Evolutionary conservation across 2,888 invertebrate species (phyloP).

Genomic region (Cremastinae sp.): DNA sequence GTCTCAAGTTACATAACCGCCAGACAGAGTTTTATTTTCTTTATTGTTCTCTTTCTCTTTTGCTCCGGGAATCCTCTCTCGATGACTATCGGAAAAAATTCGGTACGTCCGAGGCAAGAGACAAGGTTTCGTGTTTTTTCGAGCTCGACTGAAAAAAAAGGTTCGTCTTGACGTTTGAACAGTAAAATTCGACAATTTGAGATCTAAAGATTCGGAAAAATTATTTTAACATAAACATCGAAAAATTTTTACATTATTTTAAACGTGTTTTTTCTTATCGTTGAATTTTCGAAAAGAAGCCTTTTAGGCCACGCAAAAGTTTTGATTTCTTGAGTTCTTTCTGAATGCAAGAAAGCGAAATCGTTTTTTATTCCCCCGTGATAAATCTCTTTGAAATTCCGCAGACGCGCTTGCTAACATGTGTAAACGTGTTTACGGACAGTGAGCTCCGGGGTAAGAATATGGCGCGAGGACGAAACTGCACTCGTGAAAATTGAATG

Average conservation of each 20-base stretch:
- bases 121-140: slow-evolving; percentile 14
- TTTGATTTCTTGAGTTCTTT: neutral
- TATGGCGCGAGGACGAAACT: slow-evolving; percentile 8
- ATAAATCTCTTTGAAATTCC: no score
- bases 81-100: slow-evolving; percentile 54
- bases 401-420: no score
- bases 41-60: slow-evolving; percentile 21
- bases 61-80: slow-evolving; percentile 26
- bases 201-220: no score
- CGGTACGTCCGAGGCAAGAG: slow-evolving; percentile 1
- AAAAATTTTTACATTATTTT: no score
- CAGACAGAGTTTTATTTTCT: slow-evolving; percentile 21
- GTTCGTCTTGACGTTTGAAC: neutral
- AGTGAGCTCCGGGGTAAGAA: no score
- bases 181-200: no score
- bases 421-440: no score
- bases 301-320: slow-evolving; percentile 2
- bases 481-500: slow-evolving; percentile 33
- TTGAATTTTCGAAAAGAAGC: no score
- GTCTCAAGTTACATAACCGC: slow-evolving; percentile 31
- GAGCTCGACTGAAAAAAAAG: slow-evolving; percentile 19
- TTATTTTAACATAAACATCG: no score
- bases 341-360: no score
- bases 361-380: no score
- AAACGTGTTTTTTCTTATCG: no score